Conservation (phyloP, 2,888 invertebrate genomes). For the Aproaerema taeniolella region DNA sequence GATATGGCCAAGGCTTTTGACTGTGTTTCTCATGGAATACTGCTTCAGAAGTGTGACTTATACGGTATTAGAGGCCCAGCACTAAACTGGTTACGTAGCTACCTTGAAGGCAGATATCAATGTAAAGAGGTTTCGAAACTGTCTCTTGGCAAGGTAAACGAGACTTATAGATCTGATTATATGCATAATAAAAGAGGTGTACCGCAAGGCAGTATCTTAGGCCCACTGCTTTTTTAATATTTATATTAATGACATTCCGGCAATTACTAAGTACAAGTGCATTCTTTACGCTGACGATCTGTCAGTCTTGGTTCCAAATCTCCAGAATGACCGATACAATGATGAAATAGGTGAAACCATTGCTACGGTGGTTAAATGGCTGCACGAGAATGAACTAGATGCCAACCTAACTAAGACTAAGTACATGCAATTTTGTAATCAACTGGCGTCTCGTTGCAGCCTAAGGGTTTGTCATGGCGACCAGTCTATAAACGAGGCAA, state of each 20-base stretch:
- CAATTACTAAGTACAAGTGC: constrained; percentile 2
- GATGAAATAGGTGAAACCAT: constrained; percentile 6
- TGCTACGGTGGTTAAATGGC: constrained; percentile 5
- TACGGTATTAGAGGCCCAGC: constrained; percentile 2
- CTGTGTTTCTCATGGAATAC: not conserved
- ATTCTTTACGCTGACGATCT: constrained; percentile 7
- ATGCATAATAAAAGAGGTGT: constrained; percentile 5
- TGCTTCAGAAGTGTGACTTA: not conserved
- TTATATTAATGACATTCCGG: constrained; percentile 7
- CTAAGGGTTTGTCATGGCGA: not conserved
- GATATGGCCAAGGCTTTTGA: constrained; percentile 4
- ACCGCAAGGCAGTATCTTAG: constrained; percentile 10
- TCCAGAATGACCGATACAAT: not conserved
- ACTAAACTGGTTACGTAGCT: not conserved
- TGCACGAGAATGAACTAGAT: not conserved
- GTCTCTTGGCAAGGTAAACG: not conserved
- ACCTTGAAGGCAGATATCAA: constrained; percentile 1
- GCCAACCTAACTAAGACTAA: not conserved
- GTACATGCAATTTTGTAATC: not conserved
- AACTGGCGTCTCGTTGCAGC: not conserved
- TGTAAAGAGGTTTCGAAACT: not conserved
- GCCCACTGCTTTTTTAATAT: constrained; percentile 6
- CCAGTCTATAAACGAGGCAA: not conserved
- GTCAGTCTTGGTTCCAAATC: not conserved
- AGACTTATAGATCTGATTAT: not conserved